phyloP scores from a whole-genome alignment of 2,113 vertebrate genomes.

The Microcebus lehilahytsara region DNA sequence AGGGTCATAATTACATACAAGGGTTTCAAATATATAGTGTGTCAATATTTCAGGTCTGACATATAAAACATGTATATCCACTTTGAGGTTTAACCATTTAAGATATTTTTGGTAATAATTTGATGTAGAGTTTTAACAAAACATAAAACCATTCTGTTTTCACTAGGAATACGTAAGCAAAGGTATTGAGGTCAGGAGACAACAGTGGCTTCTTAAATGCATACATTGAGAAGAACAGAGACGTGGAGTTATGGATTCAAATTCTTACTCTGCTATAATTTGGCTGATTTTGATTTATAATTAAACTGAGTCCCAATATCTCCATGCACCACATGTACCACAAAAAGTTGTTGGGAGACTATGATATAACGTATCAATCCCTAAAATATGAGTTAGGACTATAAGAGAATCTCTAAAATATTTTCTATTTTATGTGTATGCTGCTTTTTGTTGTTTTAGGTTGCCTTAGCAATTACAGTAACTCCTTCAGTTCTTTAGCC shows the following conservation, averaged over 20 bases:
- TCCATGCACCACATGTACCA: background rate
- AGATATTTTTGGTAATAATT: slow-evolving; percentile 80
- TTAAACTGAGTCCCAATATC: background rate
- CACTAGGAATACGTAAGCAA: slow-evolving; percentile 60
- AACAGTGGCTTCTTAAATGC: background rate
- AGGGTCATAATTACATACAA: slow-evolving; percentile 84
- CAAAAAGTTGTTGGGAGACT: background rate
- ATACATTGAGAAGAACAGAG: background rate
- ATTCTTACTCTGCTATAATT: background rate
- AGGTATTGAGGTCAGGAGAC: background rate
- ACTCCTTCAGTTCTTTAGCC: background rate
- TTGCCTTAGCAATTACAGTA: background rate
- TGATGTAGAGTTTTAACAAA: slow-evolving; percentile 76
- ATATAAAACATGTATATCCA: slow-evolving; percentile 78
- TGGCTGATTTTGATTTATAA: background rate
- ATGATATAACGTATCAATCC: background rate
- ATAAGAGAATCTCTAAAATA: background rate
- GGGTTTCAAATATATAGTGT: slow-evolving; percentile 78
- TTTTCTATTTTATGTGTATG: background rate
- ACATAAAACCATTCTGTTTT: slow-evolving; percentile 76
- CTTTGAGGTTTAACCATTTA: slow-evolving; percentile 77
- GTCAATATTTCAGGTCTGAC: slow-evolving; percentile 80
- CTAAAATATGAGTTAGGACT: background rate
- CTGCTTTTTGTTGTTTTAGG: background rate
- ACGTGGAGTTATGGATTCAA: background rate